Conservation (phyloP, 2,888 invertebrate species). For the Xylocampa areola region DNA sequence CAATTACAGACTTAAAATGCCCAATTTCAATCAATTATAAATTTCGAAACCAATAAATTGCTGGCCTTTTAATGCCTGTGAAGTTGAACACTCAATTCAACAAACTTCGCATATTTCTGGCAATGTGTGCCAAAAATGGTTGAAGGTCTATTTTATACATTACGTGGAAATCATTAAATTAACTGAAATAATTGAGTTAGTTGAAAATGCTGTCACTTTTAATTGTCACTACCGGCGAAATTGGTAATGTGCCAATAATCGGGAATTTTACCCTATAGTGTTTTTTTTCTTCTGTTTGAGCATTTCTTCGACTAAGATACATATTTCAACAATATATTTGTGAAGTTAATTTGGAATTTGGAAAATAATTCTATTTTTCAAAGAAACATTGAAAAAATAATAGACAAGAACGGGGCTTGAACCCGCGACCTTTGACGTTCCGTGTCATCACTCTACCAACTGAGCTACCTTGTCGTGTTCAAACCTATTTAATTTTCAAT, state of each 20-base stretch:
- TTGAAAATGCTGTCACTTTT: constrained; percentile 41
- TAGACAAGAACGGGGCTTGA: too few relatives aligned
- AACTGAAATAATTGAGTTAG: constrained; percentile 48
- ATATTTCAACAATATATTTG: constrained; percentile 5
- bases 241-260: constrained; percentile 50
- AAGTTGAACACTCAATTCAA: background rate
- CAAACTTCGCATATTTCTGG: constrained; percentile 14
- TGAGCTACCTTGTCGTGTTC: too few relatives aligned
- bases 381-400: too few relatives aligned
- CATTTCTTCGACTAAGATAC: background rate
- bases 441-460: too few relatives aligned
- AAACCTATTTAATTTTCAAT: too few relatives aligned
- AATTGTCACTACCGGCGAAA: constrained; percentile 33
- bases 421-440: too few relatives aligned
- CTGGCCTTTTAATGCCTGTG: background rate
- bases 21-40: too few relatives aligned
- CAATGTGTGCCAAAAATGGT: constrained; percentile 25
- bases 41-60: background rate
- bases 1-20: background rate
- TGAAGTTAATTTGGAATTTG: too few relatives aligned
- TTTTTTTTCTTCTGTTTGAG: constrained; percentile 23
- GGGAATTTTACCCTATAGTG: constrained; percentile 15
- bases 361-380: too few relatives aligned
- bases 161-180: constrained; percentile 40
- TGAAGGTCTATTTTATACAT: constrained; percentile 33